Evolutionary conservation across 2,888 invertebrate genomes (phyloP), one percentile per base, ranked within the genome.

Genomic region (Lasioglossum marginatum): DNA sequence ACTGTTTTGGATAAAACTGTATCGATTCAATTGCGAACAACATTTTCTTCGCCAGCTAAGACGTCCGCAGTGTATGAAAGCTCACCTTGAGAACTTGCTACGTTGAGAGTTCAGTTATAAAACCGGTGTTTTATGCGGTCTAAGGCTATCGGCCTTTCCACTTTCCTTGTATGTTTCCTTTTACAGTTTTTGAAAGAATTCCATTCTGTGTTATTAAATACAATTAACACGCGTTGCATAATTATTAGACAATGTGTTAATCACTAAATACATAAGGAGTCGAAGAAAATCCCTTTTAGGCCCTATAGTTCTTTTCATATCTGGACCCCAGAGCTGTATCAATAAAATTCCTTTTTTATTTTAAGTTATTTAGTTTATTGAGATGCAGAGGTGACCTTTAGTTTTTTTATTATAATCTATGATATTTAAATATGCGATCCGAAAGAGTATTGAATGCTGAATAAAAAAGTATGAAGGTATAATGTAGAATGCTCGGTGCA

Each of bases 151-250:
- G 27, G 45, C 43, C 77, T 77, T 77, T 70, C 80, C 27, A 77
- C 52, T 81, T 77, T 77, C 37, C 57, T 52, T 31, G 60, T 45
- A 45, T 19, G 14, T 77, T 45, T 68, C 48, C 31, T 77, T 72
- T 45, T 60, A 43, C 4, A 23, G 10, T 19, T 74, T 34, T 70
- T n/a, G 23, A 52, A 37, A 68, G 48, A 52, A 68, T n/a, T 43
- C 2, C n/a, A 52, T 31, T 5, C n/a, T 57, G 48, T 10, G 1
- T 48, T 75, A 27, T 75, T 16, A 27, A 27, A 19, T 31, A 8
- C 31, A 27, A 34, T 34, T 43, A 43, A 60, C 23, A 31, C 43
- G 2, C 3, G 19, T 76, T 27, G 43, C 37, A 60, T 75, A 16
- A 60, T 60, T 27, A 43, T 40, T 40, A 40, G 10, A 23, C 70